phyloP scores from a whole-genome alignment of 2,113 vertebrate genomes.

The Coptodon bakossiorum region DNA sequence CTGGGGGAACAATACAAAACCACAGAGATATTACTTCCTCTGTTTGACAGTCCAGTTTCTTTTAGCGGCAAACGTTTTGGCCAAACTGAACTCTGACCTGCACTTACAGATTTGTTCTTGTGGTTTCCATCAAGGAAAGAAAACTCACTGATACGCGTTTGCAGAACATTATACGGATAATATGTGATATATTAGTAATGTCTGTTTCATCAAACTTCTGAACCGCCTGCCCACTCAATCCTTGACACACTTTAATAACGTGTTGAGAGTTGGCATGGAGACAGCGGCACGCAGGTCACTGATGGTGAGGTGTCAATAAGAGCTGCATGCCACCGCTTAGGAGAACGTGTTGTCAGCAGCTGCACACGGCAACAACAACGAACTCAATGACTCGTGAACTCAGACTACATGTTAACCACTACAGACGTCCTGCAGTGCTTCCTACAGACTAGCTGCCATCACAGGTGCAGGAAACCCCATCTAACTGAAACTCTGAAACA shows the following conservation, averaged over 20 bases:
- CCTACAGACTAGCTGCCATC: not conserved
- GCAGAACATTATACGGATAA: not conserved
- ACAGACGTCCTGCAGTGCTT: not conserved
- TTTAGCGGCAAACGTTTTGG: not conserved
- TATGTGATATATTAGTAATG: not conserved
- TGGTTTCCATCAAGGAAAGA: constrained; percentile 1
- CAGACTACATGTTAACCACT: not conserved
- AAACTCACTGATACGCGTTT: not conserved
- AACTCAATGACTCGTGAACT: not conserved
- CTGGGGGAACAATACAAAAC: not conserved
- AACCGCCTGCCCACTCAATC: not conserved
- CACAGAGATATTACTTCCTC: not conserved
- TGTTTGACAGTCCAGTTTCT: not conserved
- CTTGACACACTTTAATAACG: constrained; percentile 14
- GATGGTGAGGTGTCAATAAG: constrained; percentile 8
- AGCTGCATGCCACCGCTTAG: not conserved
- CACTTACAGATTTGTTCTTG: not conserved
- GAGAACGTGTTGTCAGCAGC: constrained; percentile 9
- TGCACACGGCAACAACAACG: not conserved
- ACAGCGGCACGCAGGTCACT: constrained; percentile 25
- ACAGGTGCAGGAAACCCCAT: not conserved
- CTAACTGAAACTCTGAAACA: not conserved
- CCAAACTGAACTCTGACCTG: not conserved
- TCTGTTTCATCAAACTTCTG: not conserved
- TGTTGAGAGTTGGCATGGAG: not conserved